Evolutionary conservation across 2,888 invertebrate genomes (phyloP), one percentile per base, ranked within the genome.

Genomic region (Limnephilus rhombicus): DNA sequence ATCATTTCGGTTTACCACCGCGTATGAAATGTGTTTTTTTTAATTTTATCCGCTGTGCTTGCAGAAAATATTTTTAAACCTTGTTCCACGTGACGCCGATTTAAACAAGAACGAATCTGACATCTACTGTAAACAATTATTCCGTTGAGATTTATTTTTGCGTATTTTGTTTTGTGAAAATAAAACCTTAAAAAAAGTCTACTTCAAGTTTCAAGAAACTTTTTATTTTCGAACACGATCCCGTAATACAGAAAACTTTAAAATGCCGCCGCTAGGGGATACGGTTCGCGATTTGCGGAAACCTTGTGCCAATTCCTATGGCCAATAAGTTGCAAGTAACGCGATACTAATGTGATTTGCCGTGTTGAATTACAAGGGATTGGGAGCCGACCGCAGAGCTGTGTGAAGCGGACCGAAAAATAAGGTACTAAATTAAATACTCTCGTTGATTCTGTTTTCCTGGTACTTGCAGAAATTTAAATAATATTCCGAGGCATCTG

Each of bases 241-340:
- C 41, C 37, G 37, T 45, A 85, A 68, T 24, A 24, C 68, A 68
- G 80, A 89, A 80, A 80, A 89, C 89, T 89, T 89, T 37, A 89
- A 89, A 89, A 89, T 89, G 89, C 89, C 80, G n/a, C 31, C 31
- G 41, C n/a, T 29, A 29, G 2, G 81, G 53, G 87, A 88, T 41
- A 81, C 29, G 81, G 37, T 29, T 81, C 5, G 37, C 81, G 80
- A 89, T 80, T 89, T 31, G 81, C 81, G 81, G 45, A 89, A 81
- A 45, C 89, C 89, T 89, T 89, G 89, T 41, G 45, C 89, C 89
- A 81, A 89, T 81, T 89, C 89, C 24, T 13, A 81, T 89, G 24
- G 80, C 81, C 81, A 81, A 89, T 15, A 49, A 49, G 89, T 89
- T 37, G 89, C 18, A 81, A 53, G 89, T 81, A 89, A 89, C 37